Conservation (phyloP, 53 echinoderm and acorn worm genomes). For the Astropecten irregularis region DNA sequence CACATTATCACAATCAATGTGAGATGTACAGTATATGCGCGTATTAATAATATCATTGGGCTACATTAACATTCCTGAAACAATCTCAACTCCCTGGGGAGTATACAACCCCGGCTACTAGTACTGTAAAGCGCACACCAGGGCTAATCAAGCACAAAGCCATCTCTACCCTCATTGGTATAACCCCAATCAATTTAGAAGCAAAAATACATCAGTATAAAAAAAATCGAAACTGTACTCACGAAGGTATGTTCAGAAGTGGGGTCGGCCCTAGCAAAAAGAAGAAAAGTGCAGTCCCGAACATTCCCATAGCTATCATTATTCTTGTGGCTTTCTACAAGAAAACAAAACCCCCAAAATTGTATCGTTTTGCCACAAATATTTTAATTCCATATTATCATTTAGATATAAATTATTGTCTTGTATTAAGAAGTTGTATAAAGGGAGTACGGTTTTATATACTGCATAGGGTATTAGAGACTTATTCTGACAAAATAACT, state of each 20-base stretch:
- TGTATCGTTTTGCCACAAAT: too few species aligned
- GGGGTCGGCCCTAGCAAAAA: conserved; percentile 13
- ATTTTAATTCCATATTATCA: background rate
- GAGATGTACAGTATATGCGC: background rate
- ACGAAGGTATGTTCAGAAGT: conserved; percentile 1
- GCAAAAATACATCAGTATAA: too few species aligned
- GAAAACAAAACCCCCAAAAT: too few species aligned
- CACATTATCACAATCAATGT: background rate
- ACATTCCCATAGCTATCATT: background rate
- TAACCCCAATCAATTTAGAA: too few species aligned
- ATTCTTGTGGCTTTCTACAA: background rate
- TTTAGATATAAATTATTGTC: background rate
- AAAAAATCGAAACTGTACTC: background rate
- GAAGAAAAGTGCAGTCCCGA: background rate
- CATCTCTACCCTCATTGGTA: too few species aligned
- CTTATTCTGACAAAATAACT: background rate
- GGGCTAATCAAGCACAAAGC: too few species aligned
- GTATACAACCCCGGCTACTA: background rate
- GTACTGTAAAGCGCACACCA: background rate
- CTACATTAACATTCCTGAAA: too few species aligned
- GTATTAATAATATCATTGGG: background rate
- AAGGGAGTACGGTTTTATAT: too few species aligned
- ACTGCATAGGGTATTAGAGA: too few species aligned
- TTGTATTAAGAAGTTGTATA: background rate
- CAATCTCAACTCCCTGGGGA: too few species aligned